Evolutionary conservation across 2,113 vertebrate species (phyloP), one percentile per base, ranked within the genome.

Genomic region (Cygnus buccinator): DNA sequence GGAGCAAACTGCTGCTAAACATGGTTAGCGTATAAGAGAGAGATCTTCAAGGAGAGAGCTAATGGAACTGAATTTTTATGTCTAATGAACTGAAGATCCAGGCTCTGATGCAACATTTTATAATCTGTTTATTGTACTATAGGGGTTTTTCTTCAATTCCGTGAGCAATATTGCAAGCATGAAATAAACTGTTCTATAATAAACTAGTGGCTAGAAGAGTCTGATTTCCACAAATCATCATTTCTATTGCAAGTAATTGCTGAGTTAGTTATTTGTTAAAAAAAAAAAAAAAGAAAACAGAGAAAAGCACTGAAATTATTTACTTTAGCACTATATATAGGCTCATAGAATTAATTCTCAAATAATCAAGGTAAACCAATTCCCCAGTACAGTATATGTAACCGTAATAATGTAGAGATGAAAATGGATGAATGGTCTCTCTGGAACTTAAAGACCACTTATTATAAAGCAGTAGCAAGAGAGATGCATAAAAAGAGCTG

Each of bases 1-100:
- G 85, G 91, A 96, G 93, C 92, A 95, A 96, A 94, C 83, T 84
- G 86, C 83, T 90, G 92, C 91, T 97, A 91, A 94, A 90, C 70
- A 63, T 74, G 57, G 72, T 94, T 94, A 90, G 67, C 75, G 79
- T 62, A 85, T 87, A 87, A 96, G 39, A 90, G 46, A 67, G 54
- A 91, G 50, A n/a, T 95, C 95, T 96, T 89, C 61, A 54, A 94
- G 94, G 68, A 93, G 74, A 65, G 37, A 92, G 78, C 48, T 93
- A 93, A 93, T 85, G 78, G 59, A 35, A 35, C 35, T 74, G 78
- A 84, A 57, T 96, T 93, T 96, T 87, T 92, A 66, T 90, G 73
- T 90, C 84, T 90, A 87, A 96, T 89, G 62, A 96, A 82, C 59
- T 88, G 78, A 67, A 71, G 70, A 92, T 88, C 41, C 58, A 77